These are phyloP conservation scores for Patiria miniata DNA, from an alignment of 35 echinoderm and acorn worm genomes.

Conservation along the genomic window DNA sequence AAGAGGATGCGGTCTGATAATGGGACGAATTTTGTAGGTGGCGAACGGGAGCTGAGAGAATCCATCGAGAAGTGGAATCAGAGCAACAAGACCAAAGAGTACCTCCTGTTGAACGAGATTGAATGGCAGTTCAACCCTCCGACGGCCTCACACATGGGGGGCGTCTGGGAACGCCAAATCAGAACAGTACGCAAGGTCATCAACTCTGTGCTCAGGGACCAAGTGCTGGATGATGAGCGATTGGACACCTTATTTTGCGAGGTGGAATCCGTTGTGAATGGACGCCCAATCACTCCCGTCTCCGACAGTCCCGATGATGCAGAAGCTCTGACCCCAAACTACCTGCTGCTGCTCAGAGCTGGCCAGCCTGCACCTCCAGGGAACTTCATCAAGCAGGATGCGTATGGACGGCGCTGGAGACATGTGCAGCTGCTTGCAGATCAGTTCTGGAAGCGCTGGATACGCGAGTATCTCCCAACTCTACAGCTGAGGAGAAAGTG, in stretches of 20 bases:
- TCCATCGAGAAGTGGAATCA: slow-evolving; percentile 38
- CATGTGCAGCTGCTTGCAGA: slow-evolving; percentile 49
- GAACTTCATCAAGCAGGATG: slow-evolving; percentile 10
- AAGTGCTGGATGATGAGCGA: slow-evolving; percentile 42
- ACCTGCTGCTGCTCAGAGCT: slow-evolving; percentile 36
- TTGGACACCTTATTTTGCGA: slow-evolving; percentile 50
- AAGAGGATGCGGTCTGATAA: slow-evolving; percentile 57
- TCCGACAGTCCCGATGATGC: slow-evolving; percentile 43
- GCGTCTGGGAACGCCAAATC: slow-evolving; percentile 69
- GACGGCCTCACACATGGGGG: slow-evolving; percentile 53
- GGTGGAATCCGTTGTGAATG: slow-evolving; percentile 36
- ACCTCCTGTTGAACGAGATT: slow-evolving; percentile 21
- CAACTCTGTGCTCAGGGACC: slow-evolving; percentile 10
- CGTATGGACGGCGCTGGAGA: slow-evolving; percentile 45
- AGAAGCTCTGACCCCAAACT: slow-evolving; percentile 35
- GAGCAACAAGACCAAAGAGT: neutral
- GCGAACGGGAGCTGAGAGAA: slow-evolving; percentile 45
- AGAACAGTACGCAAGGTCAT: slow-evolving; percentile 47
- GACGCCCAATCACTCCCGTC: slow-evolving; percentile 24
- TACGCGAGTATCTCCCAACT: slow-evolving; percentile 55
- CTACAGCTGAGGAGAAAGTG: slow-evolving; percentile 63
- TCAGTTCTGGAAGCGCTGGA: slow-evolving; percentile 62
- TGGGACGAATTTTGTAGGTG: slow-evolving; percentile 62
- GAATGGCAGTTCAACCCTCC: slow-evolving; percentile 72
- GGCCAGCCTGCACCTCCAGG: neutral